These are phyloP conservation scores for Clarias gariepinus DNA, from an alignment of 2,113 vertebrate species.

Conservation along the genomic window DNA sequence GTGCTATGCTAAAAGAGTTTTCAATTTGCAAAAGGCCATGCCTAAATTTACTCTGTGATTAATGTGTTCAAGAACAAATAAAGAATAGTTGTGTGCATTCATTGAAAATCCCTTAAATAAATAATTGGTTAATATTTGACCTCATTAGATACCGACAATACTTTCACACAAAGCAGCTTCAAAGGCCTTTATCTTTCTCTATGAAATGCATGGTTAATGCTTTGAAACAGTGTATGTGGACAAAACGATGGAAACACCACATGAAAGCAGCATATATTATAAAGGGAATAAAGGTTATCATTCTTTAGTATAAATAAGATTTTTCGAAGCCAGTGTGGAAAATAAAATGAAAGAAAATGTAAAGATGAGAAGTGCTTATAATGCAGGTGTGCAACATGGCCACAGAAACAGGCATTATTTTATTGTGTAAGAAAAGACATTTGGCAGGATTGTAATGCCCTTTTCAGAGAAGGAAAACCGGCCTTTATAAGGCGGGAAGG, in stretches of 20 bases:
- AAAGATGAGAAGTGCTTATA: background rate
- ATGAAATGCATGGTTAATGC: conserved; percentile 20
- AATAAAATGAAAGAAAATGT: background rate
- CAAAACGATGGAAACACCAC: conserved; percentile 5
- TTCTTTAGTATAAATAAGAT: conserved; percentile 26
- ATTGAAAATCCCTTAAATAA: conserved; percentile 59
- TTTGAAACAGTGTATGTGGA: conserved; percentile 20
- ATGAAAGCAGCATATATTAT: conserved; percentile 10
- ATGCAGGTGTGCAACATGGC: background rate
- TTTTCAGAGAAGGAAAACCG: background rate
- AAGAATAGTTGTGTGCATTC: conserved; percentile 55
- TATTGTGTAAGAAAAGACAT: background rate
- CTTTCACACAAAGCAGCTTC: conserved; percentile 40
- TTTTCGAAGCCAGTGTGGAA: background rate
- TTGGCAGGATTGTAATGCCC: background rate
- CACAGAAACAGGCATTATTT: background rate
- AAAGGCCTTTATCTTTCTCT: conserved; percentile 31
- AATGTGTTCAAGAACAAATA: conserved; percentile 69
- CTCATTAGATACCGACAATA: conserved; percentile 46
- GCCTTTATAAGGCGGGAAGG: background rate
- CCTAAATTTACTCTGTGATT: conserved; percentile 64
- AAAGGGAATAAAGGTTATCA: background rate
- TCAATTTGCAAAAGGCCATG: conserved; percentile 62
- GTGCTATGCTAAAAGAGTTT: conserved; percentile 66
- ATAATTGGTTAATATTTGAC: conserved; percentile 58